Percentiles rank a stretch among this genome's conserved stretches.
Conservation (phyloP, 2,113 vertebrate species). For the Vombatus ursinus region DNA sequence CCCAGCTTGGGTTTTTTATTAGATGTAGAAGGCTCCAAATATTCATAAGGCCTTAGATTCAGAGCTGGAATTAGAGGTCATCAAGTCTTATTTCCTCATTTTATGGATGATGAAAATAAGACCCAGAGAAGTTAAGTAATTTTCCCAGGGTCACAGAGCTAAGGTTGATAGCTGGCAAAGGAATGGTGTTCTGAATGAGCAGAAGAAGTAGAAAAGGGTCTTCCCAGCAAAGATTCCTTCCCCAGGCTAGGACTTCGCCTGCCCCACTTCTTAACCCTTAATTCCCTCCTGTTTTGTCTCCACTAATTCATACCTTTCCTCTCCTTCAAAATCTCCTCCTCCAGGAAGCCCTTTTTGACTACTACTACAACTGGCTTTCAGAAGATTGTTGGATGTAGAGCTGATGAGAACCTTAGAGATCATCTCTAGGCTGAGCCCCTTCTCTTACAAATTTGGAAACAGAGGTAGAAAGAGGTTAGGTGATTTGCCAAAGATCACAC, state of each 20-base stretch:
- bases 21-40: neutral
- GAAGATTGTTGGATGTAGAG: neutral
- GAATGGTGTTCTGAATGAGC: too few species aligned
- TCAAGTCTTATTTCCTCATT: neutral
- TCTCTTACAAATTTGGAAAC: neutral
- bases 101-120: neutral
- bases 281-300: neutral
- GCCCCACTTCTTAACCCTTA: neutral
- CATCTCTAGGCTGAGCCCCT: neutral
- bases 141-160: neutral
- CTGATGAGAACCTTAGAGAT: neutral
- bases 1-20: neutral
- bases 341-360: neutral
- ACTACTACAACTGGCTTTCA: neutral
- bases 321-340: neutral
- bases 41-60: neutral
- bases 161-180: neutral
- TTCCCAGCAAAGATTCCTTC: neutral
- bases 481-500: neutral
- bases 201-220: neutral
- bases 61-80: neutral
- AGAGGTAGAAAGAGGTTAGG: neutral
- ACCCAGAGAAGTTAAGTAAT: neutral
- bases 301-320: neutral
- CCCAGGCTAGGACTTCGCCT: neutral